phyloP scores from a whole-genome alignment of 2,888 invertebrate genomes.

The Ennomos quercinarius region DNA sequence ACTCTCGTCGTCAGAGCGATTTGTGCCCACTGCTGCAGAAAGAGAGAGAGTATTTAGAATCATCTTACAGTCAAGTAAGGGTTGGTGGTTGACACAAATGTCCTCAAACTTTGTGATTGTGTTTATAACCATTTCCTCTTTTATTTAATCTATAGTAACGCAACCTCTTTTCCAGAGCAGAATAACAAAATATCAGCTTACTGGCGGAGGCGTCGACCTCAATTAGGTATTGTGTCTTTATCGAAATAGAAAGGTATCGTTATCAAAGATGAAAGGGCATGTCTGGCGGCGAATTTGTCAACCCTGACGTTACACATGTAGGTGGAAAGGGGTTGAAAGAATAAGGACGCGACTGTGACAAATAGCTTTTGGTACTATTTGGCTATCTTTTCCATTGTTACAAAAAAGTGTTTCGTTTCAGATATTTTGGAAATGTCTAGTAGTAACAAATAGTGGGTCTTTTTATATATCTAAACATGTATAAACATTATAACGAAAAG shows the following conservation, averaged over 20 bases:
- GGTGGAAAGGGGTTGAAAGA: slow-evolving; percentile 29
- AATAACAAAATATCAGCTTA: slow-evolving; percentile 33
- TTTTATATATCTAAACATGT: too few relatives aligned
- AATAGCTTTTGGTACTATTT: slow-evolving; percentile 17
- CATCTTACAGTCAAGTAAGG: too few relatives aligned
- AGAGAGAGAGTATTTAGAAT: too few relatives aligned
- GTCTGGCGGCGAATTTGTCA: slow-evolving; percentile 52
- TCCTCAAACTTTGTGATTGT: too few relatives aligned
- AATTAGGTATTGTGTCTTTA: slow-evolving; percentile 22
- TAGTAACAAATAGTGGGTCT: background rate
- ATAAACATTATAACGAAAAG: too few relatives aligned
- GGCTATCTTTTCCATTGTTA: slow-evolving; percentile 1
- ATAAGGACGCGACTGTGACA: slow-evolving; percentile 5
- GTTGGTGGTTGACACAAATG: too few relatives aligned
- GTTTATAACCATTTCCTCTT: too few relatives aligned
- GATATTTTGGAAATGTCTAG: background rate
- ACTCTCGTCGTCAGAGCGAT: too few relatives aligned
- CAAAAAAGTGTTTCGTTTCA: slow-evolving; percentile 1
- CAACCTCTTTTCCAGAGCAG: slow-evolving; percentile 4
- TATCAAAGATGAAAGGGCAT: slow-evolving; percentile 49
- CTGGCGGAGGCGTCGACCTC: slow-evolving; percentile 26
- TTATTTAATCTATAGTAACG: too few relatives aligned
- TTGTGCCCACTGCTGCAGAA: too few relatives aligned
- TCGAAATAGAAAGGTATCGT: slow-evolving; percentile 27
- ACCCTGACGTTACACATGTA: slow-evolving; percentile 55